Evolutionary conservation across 2,113 vertebrate genomes (phyloP).

Genomic region (Tachycineta bicolor): DNA sequence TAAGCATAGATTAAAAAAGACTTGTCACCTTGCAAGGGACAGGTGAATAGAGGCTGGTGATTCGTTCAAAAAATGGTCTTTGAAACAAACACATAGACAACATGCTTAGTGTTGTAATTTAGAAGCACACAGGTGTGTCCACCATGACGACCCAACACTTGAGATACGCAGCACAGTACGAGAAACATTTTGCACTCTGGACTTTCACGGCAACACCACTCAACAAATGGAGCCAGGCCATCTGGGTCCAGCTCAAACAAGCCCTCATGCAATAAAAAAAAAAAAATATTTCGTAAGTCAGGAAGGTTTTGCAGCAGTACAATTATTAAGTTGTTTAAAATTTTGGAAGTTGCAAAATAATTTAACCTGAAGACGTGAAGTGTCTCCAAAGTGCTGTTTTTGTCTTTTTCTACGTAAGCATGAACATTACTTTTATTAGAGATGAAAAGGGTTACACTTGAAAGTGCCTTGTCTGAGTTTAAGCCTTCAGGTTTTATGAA

Average conservation of each 20-base stretch:
- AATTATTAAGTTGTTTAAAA: neutral
- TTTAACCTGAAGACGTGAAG: neutral
- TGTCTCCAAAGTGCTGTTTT: neutral
- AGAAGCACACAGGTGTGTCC: neutral
- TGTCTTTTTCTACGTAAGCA: neutral
- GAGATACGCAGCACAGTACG: neutral
- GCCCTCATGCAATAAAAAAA: neutral
- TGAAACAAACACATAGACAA: neutral
- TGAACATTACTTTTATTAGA: neutral
- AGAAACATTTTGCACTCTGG: neutral
- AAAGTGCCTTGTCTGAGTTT: neutral
- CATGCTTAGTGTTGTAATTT: neutral
- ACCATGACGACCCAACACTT: neutral
- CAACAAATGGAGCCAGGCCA: neutral
- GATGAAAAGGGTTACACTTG: neutral
- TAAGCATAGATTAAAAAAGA: slow-evolving; percentile 18
- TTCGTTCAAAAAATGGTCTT: neutral
- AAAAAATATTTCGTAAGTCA: neutral
- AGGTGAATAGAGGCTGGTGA: slow-evolving; percentile 17
- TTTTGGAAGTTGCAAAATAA: neutral
- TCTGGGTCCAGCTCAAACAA: neutral
- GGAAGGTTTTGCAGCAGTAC: neutral
- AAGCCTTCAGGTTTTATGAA: neutral
- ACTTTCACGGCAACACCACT: neutral
- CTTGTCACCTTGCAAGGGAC: slow-evolving; percentile 5